Evolutionary conservation across 2,888 invertebrate species (phyloP).

Genomic region (Mystacides longicornis): DNA sequence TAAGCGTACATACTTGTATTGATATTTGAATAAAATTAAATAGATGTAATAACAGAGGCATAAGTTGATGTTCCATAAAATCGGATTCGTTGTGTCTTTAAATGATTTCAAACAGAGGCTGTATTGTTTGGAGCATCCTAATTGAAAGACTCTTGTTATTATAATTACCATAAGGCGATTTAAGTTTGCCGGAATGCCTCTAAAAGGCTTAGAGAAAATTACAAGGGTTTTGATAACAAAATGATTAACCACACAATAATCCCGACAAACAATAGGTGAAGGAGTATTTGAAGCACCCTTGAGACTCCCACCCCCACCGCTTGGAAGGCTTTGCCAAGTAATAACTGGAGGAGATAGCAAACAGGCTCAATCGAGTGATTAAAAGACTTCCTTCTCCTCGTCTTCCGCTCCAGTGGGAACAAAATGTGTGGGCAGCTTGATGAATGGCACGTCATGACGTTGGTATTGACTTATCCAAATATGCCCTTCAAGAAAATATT

Average conservation of each 20-base stretch:
- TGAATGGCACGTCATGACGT: no score
- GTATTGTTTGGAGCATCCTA: neutral
- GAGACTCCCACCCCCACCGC: neutral
- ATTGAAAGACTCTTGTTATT: neutral
- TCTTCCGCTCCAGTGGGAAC: no score
- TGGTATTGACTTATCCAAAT: no score
- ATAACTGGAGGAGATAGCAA: no score
- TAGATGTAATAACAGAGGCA: no score
- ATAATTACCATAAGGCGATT: conserved; percentile 1
- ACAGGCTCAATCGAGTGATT: no score
- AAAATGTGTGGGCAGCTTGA: no score
- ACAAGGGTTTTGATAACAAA: conserved; percentile 3
- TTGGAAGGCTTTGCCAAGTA: no score
- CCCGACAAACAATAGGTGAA: conserved; percentile 9
- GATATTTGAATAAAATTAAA: no score
- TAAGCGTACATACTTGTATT: no score
- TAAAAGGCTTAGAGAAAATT: neutral
- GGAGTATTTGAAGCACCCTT: neutral
- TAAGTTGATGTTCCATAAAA: neutral
- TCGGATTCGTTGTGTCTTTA: neutral
- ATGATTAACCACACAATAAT: conserved; percentile 16
- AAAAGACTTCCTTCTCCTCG: no score
- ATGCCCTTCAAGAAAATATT: no score
- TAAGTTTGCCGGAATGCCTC: neutral
- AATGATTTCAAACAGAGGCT: neutral